Conservation (phyloP, 2,113 vertebrate species). For the Artemisiospiza belli region DNA sequence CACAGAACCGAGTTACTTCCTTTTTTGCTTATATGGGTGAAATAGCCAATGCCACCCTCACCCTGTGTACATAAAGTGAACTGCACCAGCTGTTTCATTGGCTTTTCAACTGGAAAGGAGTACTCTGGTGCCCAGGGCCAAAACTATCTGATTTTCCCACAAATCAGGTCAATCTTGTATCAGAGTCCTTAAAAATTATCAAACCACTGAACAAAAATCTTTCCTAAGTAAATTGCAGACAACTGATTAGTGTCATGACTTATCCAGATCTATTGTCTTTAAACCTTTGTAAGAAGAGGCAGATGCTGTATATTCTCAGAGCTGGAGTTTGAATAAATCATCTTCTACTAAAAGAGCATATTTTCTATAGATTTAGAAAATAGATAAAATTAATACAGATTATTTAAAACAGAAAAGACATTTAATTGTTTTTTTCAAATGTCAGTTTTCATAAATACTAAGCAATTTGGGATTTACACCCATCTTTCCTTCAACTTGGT, state of each 20-base stretch:
- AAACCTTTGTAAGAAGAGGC: background rate
- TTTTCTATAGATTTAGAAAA: background rate
- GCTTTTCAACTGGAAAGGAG: background rate
- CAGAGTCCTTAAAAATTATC: background rate
- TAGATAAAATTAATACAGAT: background rate
- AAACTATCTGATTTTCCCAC: background rate
- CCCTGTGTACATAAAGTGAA: background rate
- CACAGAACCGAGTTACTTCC: background rate
- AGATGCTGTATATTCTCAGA: background rate
- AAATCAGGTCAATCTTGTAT: background rate
- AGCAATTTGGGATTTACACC: background rate
- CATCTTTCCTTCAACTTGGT: background rate
- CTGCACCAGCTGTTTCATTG: background rate
- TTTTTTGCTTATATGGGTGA: background rate
- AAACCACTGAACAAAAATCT: background rate
- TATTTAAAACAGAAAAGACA: background rate
- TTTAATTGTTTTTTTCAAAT: background rate
- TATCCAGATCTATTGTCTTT: background rate
- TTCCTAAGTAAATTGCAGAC: background rate
- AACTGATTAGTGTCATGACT: background rate
- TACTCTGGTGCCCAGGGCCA: background rate
- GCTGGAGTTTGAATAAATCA: background rate
- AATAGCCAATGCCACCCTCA: background rate
- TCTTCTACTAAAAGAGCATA: background rate
- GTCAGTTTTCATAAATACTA: background rate